A percentile compares a stretch with the other conserved stretches of the same genome.
Conservation (phyloP, 2,888 invertebrate species). For the Leucophenga montana region DNA sequence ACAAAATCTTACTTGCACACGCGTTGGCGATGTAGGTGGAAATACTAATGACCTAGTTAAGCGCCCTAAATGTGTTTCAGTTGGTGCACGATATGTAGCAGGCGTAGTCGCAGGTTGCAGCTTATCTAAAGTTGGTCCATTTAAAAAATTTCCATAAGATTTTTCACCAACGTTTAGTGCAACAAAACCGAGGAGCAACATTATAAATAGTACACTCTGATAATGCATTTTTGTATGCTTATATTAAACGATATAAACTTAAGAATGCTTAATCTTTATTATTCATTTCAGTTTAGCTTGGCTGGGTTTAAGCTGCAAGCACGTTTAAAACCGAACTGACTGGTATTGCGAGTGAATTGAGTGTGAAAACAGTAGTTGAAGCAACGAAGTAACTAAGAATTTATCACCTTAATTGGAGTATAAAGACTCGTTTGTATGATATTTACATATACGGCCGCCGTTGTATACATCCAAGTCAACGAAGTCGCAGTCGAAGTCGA, state of each 20-base stretch:
- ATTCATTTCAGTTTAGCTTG: not conserved
- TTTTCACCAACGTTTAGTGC: not conserved
- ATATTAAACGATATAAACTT: not conserved
- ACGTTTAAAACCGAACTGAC: not conserved
- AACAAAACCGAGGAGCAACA: not conserved
- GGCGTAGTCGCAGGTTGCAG: not conserved
- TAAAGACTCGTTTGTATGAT: too few relatives aligned
- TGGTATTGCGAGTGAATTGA: not conserved
- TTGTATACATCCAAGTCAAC: too few relatives aligned
- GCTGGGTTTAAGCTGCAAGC: not conserved
- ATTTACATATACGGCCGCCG: too few relatives aligned
- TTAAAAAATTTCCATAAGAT: not conserved
- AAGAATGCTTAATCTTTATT: not conserved
- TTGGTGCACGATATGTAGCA: not conserved
- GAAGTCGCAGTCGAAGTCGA: too few relatives aligned
- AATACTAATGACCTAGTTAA: constrained; percentile 40
- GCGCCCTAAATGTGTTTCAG: not conserved
- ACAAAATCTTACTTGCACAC: constrained; percentile 50
- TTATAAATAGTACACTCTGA: not conserved
- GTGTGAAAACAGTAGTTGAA: not conserved
- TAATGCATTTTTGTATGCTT: not conserved
- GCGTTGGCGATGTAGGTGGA: constrained; percentile 52
- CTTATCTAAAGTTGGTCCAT: not conserved
- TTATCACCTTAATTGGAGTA: constrained; percentile 20
- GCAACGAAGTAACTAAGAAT: not conserved